Conservation (phyloP, 2,888 invertebrate genomes). For the Ochropleura leucogaster region DNA sequence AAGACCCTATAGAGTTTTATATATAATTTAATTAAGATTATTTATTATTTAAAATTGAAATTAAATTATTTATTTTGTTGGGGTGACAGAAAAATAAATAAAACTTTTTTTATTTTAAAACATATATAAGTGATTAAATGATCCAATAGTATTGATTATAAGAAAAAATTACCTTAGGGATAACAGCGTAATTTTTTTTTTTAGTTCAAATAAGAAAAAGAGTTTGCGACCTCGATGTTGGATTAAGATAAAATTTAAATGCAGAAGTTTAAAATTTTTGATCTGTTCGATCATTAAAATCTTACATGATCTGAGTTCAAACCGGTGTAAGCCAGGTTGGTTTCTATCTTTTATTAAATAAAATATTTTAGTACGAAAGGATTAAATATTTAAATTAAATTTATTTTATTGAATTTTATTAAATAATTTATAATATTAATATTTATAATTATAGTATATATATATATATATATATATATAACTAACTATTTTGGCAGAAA, state of each 20-base stretch:
- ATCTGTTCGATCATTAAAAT: slow-evolving; percentile 96
- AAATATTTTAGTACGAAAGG: slow-evolving; percentile 95
- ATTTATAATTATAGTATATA: slow-evolving; percentile 20
- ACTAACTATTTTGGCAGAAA: slow-evolving; percentile 74
- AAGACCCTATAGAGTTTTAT: slow-evolving; percentile 95
- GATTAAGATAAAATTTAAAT: slow-evolving; percentile 93
- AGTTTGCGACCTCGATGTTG: slow-evolving; percentile 97
- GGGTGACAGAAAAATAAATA: slow-evolving; percentile 92
- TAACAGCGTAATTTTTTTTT: slow-evolving; percentile 95
- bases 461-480: slow-evolving; percentile 43
- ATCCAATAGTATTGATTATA: slow-evolving; percentile 91
- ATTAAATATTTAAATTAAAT: slow-evolving; percentile 91
- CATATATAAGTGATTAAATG: slow-evolving; percentile 86
- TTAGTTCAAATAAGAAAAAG: slow-evolving; percentile 93
- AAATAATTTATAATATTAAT: slow-evolving; percentile 43
- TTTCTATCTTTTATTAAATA: slow-evolving; percentile 93
- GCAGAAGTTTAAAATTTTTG: slow-evolving; percentile 92
- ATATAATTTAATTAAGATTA: slow-evolving; percentile 80
- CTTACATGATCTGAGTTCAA: slow-evolving; percentile 97
- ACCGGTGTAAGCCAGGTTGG: slow-evolving; percentile 96
- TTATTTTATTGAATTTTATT: slow-evolving; percentile 80
- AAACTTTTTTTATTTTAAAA: slow-evolving; percentile 87
- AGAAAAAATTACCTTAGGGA: slow-evolving; percentile 95
- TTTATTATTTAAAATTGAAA: slow-evolving; percentile 76
- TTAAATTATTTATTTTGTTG: slow-evolving; percentile 90